Evolutionary conservation across 2,888 invertebrate species (phyloP), one percentile per base, ranked within the genome.

Genomic region (Stramonita haemastoma): DNA sequence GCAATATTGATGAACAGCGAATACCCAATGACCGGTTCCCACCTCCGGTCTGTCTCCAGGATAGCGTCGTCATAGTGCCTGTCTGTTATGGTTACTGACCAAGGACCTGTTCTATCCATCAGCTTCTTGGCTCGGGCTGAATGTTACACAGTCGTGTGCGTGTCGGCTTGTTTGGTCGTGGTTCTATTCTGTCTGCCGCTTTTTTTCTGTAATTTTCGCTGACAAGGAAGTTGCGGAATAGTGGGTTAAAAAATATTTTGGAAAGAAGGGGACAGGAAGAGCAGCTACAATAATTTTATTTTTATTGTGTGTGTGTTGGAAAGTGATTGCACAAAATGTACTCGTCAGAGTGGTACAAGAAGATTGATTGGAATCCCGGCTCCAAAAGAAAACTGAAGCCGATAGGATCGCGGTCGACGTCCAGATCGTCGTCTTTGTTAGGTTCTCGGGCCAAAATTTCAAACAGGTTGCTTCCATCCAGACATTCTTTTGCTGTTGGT

Each of bases 261-360:
- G 60, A 60, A 22, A 60, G 60, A 60, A 22, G 22, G 4, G 22
- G 60, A 60, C n/a, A n/a, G 60, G 22, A 22, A 60, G 13, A n/a
- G 1, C 11, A 32, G 32, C 4, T 36, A 83, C 26, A 46, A n/a
- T n/a, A n/a, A n/a, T n/a, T n/a, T n/a, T n/a, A n/a, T n/a, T n/a
- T n/a, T n/a, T 46, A 83, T 26, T 32, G 79, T 26, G 17, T 34
- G 34, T 73, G 11, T 81, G n/a, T 34, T n/a, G 22, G 19, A 17
- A 17, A 81, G 46, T 46, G 46, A 46, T 46, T 46, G 46, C 46
- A 46, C 46, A 89, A 86, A 34, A 89, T 89, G 89, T 89, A 89
- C 79, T 86, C 89, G 32, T 22, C 81, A 66, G 79, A 79, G 86
- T 89, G 89, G 89, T 89, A 56, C 60, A 77, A 60, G 32, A 87